Conservation (phyloP, 1,140 invertebrate species). For the Ditylenchus dipsaci region DNA sequence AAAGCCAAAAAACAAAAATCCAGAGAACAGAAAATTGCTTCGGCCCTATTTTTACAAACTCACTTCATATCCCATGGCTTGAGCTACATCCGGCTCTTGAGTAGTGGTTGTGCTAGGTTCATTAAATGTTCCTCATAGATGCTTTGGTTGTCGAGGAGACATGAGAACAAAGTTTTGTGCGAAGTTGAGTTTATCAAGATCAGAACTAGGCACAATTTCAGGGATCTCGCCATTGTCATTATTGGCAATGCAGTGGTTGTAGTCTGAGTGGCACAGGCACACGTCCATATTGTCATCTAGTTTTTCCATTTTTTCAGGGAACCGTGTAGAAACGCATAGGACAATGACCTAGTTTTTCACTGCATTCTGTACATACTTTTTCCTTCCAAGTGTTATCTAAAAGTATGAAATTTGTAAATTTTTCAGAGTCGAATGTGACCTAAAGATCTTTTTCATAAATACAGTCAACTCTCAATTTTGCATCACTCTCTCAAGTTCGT, state of each 20-base stretch:
- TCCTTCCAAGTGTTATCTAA: slow-evolving; percentile 56
- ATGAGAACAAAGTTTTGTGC: slow-evolving; percentile 29
- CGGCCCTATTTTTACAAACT: too few species aligned
- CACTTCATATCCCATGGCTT: slow-evolving; percentile 57
- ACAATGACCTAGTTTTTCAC: slow-evolving; percentile 48
- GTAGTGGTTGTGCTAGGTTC: slow-evolving; percentile 51
- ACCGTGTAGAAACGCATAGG: slow-evolving; percentile 51
- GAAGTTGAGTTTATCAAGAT: slow-evolving; percentile 42
- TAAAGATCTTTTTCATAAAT: too few species aligned
- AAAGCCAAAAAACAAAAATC: neutral
- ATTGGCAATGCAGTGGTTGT: slow-evolving; percentile 54
- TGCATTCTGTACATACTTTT: slow-evolving; percentile 51
- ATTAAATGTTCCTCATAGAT: neutral
- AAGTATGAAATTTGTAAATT: slow-evolving; percentile 5
- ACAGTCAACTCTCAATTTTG: too few species aligned
- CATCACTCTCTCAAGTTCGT: too few species aligned
- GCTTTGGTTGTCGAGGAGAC: neutral
- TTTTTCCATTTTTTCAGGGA: slow-evolving; percentile 13
- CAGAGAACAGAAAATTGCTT: too few species aligned
- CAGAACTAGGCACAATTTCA: slow-evolving; percentile 48
- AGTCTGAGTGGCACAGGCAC: slow-evolving; percentile 49
- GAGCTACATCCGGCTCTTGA: slow-evolving; percentile 44
- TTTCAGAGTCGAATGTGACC: neutral
- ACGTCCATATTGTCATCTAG: slow-evolving; percentile 25
- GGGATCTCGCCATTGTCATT: slow-evolving; percentile 55